Conservation (phyloP, 2,797 vertebrate genomes). For the Acipenser transmontanus region DNA sequence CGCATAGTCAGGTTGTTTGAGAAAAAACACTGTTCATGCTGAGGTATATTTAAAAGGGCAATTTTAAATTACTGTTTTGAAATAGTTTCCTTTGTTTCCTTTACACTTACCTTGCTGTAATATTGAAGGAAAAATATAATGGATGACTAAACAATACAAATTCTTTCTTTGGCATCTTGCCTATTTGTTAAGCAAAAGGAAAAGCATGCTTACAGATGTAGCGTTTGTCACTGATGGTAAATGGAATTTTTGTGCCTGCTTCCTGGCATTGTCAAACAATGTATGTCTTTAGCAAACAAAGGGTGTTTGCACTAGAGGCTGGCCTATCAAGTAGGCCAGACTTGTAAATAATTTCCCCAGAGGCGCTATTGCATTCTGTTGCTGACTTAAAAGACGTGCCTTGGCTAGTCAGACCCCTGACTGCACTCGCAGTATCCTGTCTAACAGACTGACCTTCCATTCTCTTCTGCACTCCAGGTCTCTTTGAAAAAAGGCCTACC, state of each 20-base stretch:
- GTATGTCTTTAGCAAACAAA: neutral
- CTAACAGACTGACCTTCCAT: neutral
- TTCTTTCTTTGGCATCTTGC: too few relatives aligned
- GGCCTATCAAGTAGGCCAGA: constrained; percentile 1
- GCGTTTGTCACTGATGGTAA: neutral
- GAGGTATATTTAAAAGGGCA: too few relatives aligned
- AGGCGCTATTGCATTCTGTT: neutral
- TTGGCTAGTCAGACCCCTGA: neutral
- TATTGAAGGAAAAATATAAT: too few relatives aligned
- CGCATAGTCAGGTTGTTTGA: too few relatives aligned
- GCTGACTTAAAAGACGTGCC: neutral
- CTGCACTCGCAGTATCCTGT: neutral
- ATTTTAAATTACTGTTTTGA: too few relatives aligned
- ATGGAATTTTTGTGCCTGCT: neutral
- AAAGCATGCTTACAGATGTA: neutral
- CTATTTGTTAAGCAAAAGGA: too few relatives aligned
- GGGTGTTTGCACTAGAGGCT: neutral
- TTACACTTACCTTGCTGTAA: too few relatives aligned
- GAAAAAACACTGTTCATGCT: too few relatives aligned
- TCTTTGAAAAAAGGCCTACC: neutral
- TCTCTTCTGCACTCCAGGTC: neutral
- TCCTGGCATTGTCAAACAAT: neutral
- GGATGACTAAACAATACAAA: too few relatives aligned
- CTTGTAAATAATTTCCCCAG: neutral
- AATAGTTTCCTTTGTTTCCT: too few relatives aligned